Percentiles rank a stretch among this genome's conserved stretches.
Conservation (phyloP, 2,113 vertebrate species). For the Clarias magur region DNA sequence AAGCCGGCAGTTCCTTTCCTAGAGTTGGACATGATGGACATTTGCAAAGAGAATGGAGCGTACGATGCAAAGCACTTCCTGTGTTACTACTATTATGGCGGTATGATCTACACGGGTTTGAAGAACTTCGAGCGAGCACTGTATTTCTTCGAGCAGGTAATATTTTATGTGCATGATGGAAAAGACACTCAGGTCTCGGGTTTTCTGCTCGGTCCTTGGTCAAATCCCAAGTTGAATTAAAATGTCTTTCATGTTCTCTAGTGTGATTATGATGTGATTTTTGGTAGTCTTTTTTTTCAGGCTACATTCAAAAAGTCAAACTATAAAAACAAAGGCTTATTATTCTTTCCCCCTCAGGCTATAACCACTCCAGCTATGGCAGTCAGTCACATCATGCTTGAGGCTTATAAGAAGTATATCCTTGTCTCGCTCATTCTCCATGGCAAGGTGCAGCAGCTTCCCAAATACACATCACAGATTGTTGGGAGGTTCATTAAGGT, state of each 20-base stretch:
- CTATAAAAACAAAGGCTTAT: background rate
- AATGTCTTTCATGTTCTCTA: background rate
- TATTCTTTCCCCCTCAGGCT: conserved; percentile 72
- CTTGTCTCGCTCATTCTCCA: conserved; percentile 98
- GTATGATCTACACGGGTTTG: conserved; percentile 99
- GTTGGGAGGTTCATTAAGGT: conserved; percentile 99
- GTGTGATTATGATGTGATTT: background rate
- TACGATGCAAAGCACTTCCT: conserved; percentile 99
- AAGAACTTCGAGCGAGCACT: conserved; percentile 98
- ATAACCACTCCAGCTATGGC: conserved; percentile 99
- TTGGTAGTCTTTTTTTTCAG: background rate
- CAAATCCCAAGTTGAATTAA: background rate
- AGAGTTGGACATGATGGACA: conserved; percentile 99
- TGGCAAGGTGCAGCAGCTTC: conserved; percentile 95
- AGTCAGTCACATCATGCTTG: conserved; percentile 99
- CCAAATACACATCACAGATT: conserved; percentile 98
- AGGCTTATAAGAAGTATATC: conserved; percentile 99
- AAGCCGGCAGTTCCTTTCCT: conserved; percentile 95
- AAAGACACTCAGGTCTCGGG: background rate
- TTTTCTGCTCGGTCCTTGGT: background rate
- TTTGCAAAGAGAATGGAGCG: conserved; percentile 98
- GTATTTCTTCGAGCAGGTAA: conserved; percentile 91
- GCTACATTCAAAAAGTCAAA: background rate
- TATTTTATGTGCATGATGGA: background rate
- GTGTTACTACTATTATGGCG: conserved; percentile 98